These are phyloP conservation scores for Brassicogethes aeneus DNA, from an alignment of 2,888 invertebrate genomes.

Conservation along the genomic window DNA sequence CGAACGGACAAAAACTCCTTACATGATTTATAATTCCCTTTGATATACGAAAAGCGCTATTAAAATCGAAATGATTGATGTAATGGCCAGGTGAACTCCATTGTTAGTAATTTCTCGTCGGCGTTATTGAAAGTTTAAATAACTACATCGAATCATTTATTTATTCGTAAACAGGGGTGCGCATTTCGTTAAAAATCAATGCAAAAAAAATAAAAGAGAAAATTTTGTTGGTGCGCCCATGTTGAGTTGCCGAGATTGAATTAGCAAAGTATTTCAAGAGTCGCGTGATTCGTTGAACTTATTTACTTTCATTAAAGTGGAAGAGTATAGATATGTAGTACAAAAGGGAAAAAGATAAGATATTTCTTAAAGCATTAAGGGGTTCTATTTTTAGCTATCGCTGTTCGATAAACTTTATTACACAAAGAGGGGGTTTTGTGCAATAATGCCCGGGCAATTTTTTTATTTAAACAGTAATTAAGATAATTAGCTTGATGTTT, in stretches of 20 bases:
- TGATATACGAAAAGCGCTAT: neutral
- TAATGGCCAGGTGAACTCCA: no score
- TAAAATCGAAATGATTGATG: neutral
- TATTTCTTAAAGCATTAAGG: neutral
- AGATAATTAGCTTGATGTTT: no score
- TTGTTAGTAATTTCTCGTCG: no score
- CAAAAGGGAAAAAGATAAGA: slow-evolving; percentile 1
- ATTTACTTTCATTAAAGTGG: slow-evolving; percentile 1
- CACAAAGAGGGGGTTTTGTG: slow-evolving; percentile 7
- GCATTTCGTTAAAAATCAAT: neutral
- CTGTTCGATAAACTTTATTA: neutral
- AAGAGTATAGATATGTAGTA: slow-evolving; percentile 1
- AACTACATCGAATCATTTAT: no score
- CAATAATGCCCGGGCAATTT: slow-evolving; percentile 6
- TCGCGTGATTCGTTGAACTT: slow-evolving; percentile 10
- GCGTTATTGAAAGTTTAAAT: no score
- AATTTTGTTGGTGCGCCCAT: neutral
- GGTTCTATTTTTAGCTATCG: neutral
- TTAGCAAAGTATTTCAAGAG: slow-evolving; percentile 6
- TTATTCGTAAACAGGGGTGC: slow-evolving; percentile 6
- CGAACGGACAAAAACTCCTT: neutral
- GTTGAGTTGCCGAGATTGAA: neutral
- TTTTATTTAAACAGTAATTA: no score
- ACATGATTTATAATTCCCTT: neutral
- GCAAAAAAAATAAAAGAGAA: no score